Conservation (phyloP, 2,888 invertebrate genomes). For the Pharmacophagus antenor region DNA sequence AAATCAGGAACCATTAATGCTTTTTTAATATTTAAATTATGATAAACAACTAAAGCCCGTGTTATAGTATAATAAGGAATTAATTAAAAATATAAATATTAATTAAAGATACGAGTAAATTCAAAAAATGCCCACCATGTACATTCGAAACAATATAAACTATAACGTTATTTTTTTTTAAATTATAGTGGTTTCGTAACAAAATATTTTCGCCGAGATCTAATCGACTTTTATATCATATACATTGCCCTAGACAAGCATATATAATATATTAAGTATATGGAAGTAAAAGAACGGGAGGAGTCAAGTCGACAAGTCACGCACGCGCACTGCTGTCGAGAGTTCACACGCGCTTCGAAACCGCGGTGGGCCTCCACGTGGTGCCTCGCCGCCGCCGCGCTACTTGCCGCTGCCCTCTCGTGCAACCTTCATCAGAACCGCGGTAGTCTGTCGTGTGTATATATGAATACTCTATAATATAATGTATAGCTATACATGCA, state of each 20-base stretch:
- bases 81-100: neutral
- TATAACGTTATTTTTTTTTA: neutral
- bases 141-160: neutral
- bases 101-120: neutral
- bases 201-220: conserved; percentile 14
- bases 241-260: conserved; percentile 51
- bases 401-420: conserved; percentile 39
- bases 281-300: conserved; percentile 55
- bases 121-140: neutral
- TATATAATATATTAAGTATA: conserved; percentile 53
- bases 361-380: conserved; percentile 82
- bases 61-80: neutral
- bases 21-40: neutral
- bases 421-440: conserved; percentile 66
- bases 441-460: conserved; percentile 51
- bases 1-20: no score
- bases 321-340: conserved; percentile 70
- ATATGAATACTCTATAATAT: conserved; percentile 37
- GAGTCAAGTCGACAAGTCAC: conserved; percentile 57
- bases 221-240: conserved; percentile 29
- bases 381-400: conserved; percentile 44
- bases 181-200: neutral
- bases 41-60: neutral
- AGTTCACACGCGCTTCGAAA: conserved; percentile 77
- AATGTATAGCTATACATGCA: conserved; percentile 36